These are phyloP conservation scores for Bombus haemorrhoidalis DNA, from an alignment of 1,140 invertebrate species.

Conservation along the genomic window DNA sequence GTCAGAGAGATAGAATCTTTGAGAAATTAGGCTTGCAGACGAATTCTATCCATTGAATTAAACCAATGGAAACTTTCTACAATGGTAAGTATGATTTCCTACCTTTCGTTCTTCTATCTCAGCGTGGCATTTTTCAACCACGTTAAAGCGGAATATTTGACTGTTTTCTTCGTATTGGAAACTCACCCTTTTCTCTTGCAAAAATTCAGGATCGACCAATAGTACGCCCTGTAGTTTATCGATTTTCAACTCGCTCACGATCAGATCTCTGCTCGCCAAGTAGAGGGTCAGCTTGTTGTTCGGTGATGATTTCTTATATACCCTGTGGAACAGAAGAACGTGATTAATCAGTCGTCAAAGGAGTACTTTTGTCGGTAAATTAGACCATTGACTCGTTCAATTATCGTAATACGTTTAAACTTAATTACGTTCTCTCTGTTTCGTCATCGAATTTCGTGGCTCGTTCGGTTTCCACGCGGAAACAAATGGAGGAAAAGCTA, in stretches of 20 bases:
- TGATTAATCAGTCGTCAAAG: not conserved
- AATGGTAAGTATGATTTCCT: not conserved
- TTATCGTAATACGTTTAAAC: too few relatives aligned
- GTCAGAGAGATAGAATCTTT: too few relatives aligned
- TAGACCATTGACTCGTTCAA: not conserved
- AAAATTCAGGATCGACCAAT: constrained; percentile 89
- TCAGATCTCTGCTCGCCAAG: constrained; percentile 89
- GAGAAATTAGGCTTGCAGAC: not conserved
- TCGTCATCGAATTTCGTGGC: not conserved
- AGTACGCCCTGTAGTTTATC: constrained; percentile 91
- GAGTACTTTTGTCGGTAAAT: too few relatives aligned
- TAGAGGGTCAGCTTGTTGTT: constrained; percentile 93
- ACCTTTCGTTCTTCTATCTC: not conserved
- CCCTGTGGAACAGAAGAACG: constrained; percentile 54
- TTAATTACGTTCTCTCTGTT: not conserved
- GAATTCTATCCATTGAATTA: not conserved
- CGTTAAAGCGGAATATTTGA: not conserved
- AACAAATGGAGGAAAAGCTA: not conserved
- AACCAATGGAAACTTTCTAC: not conserved
- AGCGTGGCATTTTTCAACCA: too few relatives aligned
- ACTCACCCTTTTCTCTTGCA: constrained; percentile 87
- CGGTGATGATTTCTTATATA: constrained; percentile 89
- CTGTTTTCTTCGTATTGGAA: not conserved
- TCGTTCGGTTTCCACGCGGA: not conserved
- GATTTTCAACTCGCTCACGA: constrained; percentile 88